Base-by-base conservation (phyloP, 2,797 vertebrate genomes). In the Bradypus variegatus region DNA sequence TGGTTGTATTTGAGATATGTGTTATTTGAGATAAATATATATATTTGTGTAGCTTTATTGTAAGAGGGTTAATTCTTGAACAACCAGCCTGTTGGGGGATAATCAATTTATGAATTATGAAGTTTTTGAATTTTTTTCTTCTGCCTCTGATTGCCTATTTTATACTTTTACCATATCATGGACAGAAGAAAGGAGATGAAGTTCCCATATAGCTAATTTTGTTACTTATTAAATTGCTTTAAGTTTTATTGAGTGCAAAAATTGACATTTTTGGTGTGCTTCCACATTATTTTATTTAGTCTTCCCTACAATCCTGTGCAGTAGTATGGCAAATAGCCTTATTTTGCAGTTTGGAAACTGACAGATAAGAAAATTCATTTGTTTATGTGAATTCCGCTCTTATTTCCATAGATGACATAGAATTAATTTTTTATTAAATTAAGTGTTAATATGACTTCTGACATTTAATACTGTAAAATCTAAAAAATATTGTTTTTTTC, bases 301-400 rank as follows among this genome's bases (percentile, higher is more conserved):
- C 62, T 91, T 84, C n/a, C 55, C 41, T 70, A 23, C 31, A 89
- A 0, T 78, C 88, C 85, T 92, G 64, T 77, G 41, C 87, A 90
- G 65, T 58, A 58, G 27, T 67, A 65, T 88, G 81, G 38, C 65
- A 84, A 9, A 62, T 94, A 60, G 14, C 50, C 58, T 90, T 79
- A 80, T 88, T 91, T 95, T 92, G 53, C 64, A 94, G 55, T 93
- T 92, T 94, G 78, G 70, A 93, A 90, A 87, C 69, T 55, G 64
- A 75, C 13, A 87, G 6, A 53, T 25, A 91, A 50, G 25, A 36
- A 90, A 65, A 14, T 91, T 92, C 33, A 80, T 88, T 75, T 86
- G 27, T 91, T 95, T 93, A 76, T 77, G 31, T 89, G 85, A 85
- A 58, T 92, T 36, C 33, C 70, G n/a, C 81, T 90, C 27, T 94